Evolutionary conservation across 1,140 invertebrate genomes (phyloP), one percentile per base, ranked within the genome.

Genomic region (Tachypleus tridentatus): DNA sequence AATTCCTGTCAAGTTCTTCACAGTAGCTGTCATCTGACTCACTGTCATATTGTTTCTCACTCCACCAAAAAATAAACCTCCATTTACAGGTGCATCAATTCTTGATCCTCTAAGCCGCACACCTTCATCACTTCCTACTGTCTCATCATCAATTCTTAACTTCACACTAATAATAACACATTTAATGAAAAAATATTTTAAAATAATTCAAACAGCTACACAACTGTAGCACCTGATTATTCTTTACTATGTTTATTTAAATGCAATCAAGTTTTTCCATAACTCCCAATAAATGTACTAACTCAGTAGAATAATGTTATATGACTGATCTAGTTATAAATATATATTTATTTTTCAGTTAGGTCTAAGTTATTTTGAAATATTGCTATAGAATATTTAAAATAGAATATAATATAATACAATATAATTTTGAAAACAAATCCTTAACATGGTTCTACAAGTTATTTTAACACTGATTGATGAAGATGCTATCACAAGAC

Each of bases 51-150:
- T 60, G 11, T 70, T 75, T 11, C 74, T 84, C 9, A 85, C 73
- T 3, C 87, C 87, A 54, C 87, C 87, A 67, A 89, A 78, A 73
- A 75, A 82, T n/a, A 82, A 68, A 3, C 79, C 74, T 51, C 76
- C 74, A 8, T 68, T 71, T 64, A 77, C 77, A 3, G 82, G 70
- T 48, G 79, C 81, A 71, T 81, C 59, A 84, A 74, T 54, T 77
- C 72, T 57, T 79, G 77, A 71, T 54, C 53, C 7, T 54, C n/a
- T n/a, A 54, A n/a, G n/a, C 53, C 29, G 29, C 29, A 29, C 29
- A 29, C 29, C 29, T 29, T 29, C 29, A 29, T 29, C 29, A 29
- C 29, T 29, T 29, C 29, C 29, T 29, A 29, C 29, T 29, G 29
- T 29, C 29, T 29, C 11, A 57, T 89, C 87, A 74, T 89, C 86